Evolutionary conservation across 1,140 invertebrate genomes (phyloP), one percentile per base, ranked within the genome.

Genomic region (Drosophila mayri): DNA sequence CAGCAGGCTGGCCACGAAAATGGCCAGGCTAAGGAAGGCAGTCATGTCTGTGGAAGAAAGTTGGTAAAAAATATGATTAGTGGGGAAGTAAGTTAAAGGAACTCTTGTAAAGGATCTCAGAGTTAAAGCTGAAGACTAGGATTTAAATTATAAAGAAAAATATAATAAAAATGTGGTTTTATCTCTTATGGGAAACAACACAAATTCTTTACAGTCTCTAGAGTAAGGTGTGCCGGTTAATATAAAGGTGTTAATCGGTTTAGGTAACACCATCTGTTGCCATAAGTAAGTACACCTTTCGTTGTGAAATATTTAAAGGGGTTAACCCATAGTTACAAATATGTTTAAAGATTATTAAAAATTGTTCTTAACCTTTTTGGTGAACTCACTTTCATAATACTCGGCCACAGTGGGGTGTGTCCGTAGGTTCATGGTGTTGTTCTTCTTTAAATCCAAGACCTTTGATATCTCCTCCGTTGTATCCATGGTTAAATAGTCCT

Each of bases 331-430:
- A 38, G 0, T 16, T 47, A 47, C 22, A 32, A 14, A 16, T 4
- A 25, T 18, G 4, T 25, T 50, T 0, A 4, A n/a, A 8, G n/a
- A 25, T 35, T 14, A 11, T 43, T 14, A 28, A 7, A 7, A 14
- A 16, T 18, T 14, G 1, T n/a, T n/a, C 7, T 10, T 61, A 50
- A 22, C 22, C 14, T 6, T 44, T 18, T 30, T 1, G 35, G 37
- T 6, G 4, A 57, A 92, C 91, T 92, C 41, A 92, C 91, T 76
- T 63, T 70, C 61, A 67, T 92, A 92, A 68, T 92, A 92, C 37
- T 92, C 91, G 0, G 70, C 44, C 28, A 92, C 61, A 7, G 73
- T 80, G 6, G 91, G 91, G 58, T 84, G 64, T 25, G 55, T 58
- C 52, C 76, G 59, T 18, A 74, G 64, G 49, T 49, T 76, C 25